A percentile compares a stretch with the other conserved stretches of the same genome.
Conservation (phyloP, 2,113 vertebrate species). For the Muntiacus reevesi region DNA sequence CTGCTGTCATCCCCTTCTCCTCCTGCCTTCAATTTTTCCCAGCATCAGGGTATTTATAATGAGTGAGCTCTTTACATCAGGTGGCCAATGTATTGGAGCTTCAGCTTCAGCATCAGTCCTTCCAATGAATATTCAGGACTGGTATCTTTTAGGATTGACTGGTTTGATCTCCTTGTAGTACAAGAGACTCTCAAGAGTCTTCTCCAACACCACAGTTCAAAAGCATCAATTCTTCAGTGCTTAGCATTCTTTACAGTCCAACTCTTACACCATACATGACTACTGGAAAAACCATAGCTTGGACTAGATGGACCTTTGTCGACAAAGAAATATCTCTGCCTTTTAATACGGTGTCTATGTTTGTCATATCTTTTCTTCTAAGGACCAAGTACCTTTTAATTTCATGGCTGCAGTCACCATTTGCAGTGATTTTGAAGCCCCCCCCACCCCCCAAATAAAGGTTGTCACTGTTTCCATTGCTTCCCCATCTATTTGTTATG, state of each 20-base stretch:
- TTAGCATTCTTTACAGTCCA: background rate
- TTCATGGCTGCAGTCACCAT: background rate
- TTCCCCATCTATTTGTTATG: background rate
- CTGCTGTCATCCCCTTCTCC: background rate
- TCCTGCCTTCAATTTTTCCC: background rate
- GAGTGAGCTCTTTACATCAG: background rate
- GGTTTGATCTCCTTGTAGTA: background rate
- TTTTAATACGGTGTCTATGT: background rate
- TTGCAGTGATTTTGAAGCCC: background rate
- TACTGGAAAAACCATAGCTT: background rate
- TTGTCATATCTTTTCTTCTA: background rate
- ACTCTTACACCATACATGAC: background rate
- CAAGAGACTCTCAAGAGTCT: background rate
- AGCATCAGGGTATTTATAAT: background rate
- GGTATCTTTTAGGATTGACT: background rate
- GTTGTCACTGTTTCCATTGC: background rate
- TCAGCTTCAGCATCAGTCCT: background rate
- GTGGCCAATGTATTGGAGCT: background rate
- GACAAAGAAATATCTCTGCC: background rate
- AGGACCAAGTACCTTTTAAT: background rate
- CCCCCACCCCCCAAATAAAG: background rate
- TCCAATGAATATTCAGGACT: background rate
- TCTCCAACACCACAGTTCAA: background rate
- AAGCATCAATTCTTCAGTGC: background rate
- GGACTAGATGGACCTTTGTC: background rate